A percentile compares a stretch with the other conserved stretches of the same genome.
Conservation (phyloP, 2,797 vertebrate genomes). For the Otolemur crassicaudatus region DNA sequence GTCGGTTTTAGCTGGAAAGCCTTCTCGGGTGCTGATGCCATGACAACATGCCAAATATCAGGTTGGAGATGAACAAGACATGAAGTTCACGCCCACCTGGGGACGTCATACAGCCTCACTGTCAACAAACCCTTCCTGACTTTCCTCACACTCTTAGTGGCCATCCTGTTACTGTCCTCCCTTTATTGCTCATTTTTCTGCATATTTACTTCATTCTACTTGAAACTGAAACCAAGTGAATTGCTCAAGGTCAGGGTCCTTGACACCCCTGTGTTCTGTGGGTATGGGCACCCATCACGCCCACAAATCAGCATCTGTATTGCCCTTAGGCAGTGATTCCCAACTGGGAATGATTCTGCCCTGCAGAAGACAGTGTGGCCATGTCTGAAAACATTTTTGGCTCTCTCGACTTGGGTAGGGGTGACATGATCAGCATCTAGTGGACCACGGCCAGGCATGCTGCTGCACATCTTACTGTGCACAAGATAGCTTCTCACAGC, state of each 20-base stretch:
- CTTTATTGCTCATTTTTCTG: background rate
- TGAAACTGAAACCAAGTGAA: background rate
- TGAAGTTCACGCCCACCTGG: background rate
- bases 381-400: background rate
- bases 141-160: background rate
- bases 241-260: background rate
- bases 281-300: no score
- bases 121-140: background rate
- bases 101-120: no score
- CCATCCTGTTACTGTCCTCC: background rate
- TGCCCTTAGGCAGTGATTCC: background rate
- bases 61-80: background rate
- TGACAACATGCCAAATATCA: background rate
- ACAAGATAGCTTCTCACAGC: background rate
- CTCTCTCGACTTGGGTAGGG: background rate
- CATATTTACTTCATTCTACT: background rate
- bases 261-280: background rate
- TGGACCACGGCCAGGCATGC: background rate
- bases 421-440: background rate
- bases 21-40: accelerated
- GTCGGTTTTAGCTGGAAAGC: background rate
- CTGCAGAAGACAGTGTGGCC: background rate
- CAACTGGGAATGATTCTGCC: background rate
- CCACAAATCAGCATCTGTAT: background rate
- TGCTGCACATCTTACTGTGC: background rate